Percentiles rank a stretch among this genome's conserved stretches.
Evolutionary conservation across 92 coral and sea anemone species (phyloP).

Genomic region (Pocillopora grandis): DNA sequence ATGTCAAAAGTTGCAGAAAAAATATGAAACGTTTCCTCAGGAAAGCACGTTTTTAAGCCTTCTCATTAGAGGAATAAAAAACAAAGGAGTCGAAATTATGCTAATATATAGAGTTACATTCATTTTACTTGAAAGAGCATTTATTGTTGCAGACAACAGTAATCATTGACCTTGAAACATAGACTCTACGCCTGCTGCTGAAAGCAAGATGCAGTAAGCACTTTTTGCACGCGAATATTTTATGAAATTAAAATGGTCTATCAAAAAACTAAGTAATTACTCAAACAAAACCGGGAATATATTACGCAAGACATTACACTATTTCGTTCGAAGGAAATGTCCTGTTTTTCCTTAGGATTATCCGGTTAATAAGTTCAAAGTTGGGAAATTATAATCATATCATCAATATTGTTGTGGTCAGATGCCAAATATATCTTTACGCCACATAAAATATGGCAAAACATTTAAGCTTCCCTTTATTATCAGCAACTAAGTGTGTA

Average conservation of each 20-base stretch:
- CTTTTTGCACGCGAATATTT: neutral
- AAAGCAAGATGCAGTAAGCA: neutral
- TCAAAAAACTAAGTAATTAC: neutral
- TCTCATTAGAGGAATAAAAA: neutral
- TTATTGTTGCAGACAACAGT: neutral
- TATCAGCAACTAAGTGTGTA: neutral
- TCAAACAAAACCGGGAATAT: neutral
- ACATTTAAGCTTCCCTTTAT: neutral
- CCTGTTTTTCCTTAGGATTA: no score
- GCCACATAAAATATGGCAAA: neutral
- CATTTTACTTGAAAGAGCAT: neutral
- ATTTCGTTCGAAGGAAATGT: neutral
- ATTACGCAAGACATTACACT: neutral
- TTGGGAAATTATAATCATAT: constrained; percentile 3
- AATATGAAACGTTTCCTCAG: neutral
- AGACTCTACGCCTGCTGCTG: neutral
- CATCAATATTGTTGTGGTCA: neutral
- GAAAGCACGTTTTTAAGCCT: neutral
- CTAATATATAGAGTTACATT: constrained; percentile 8
- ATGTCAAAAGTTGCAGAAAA: neutral
- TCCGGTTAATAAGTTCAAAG: neutral
- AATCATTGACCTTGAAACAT: neutral
- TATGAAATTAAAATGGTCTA: neutral
- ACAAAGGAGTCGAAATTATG: constrained; percentile 16
- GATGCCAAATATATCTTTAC: neutral